These are phyloP conservation scores for Listronotus bonariensis DNA, from an alignment of 1,140 invertebrate genomes.

Conservation along the genomic window DNA sequence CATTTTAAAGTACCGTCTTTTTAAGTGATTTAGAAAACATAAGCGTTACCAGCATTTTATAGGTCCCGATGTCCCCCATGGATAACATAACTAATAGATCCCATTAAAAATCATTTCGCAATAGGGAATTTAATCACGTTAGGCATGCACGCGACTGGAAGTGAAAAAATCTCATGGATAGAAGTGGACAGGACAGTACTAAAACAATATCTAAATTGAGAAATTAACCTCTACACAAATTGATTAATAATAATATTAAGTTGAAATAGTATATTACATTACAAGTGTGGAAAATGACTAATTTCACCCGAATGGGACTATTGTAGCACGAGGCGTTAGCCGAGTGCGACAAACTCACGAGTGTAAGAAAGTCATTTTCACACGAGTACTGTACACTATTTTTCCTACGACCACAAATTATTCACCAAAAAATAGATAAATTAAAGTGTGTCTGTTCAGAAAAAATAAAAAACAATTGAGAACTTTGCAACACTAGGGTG, in stretches of 20 bases:
- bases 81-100: conserved; percentile 25
- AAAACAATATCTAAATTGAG: too few species aligned
- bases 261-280: too few species aligned
- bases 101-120: conserved; percentile 21
- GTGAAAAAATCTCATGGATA: conserved; percentile 15
- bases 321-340: too few species aligned
- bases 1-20: neutral
- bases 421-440: too few species aligned
- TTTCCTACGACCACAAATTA: too few species aligned
- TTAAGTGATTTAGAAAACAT: conserved; percentile 25
- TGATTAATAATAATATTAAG: neutral
- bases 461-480: too few species aligned
- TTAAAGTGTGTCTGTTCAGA: too few species aligned
- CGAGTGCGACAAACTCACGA: too few species aligned
- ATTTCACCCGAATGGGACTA: too few species aligned
- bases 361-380: neutral
- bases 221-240: neutral
- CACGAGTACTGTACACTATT: neutral
- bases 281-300: too few species aligned
- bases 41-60: conserved; percentile 25
- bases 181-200: neutral
- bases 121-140: conserved; percentile 26
- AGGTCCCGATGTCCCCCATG: conserved; percentile 16
- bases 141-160: conserved; percentile 19
- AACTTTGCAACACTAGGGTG: too few species aligned